Conservation (phyloP, 2,797 vertebrate species). For the Pipistrellus kuhlii region DNA sequence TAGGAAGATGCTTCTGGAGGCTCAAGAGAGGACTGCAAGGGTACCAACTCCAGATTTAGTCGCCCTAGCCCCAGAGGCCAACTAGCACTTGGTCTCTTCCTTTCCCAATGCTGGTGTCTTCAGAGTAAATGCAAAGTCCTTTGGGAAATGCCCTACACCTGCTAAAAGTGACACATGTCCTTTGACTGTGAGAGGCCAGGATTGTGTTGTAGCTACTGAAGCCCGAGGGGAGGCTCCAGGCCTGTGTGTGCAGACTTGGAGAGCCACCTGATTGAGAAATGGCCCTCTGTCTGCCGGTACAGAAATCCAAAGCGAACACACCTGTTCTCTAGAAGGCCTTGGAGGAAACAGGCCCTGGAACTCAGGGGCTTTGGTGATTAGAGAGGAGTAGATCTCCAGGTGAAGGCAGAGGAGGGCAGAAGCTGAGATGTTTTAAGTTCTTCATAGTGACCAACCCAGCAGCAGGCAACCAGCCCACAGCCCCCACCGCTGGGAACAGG, state of each 20-base stretch:
- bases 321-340: neutral
- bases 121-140: neutral
- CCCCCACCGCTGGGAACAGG: neutral
- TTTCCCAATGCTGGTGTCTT: neutral
- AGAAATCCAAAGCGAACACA: neutral
- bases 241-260: neutral
- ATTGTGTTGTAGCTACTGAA: neutral
- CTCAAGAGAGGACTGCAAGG: neutral
- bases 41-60: neutral
- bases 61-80: neutral
- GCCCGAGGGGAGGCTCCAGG: neutral
- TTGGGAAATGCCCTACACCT: slow-evolving; percentile 4
- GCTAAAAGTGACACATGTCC: neutral
- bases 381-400: neutral
- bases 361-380: neutral
- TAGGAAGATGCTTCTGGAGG: slow-evolving; percentile 34
- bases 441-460: neutral
- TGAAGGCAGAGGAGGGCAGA: neutral
- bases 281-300: neutral
- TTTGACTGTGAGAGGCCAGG: neutral
- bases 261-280: neutral
- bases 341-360: neutral
- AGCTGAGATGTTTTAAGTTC: neutral
- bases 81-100: neutral
- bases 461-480: neutral